These are phyloP conservation scores for Ctenodactylus gundi DNA, from an alignment of 2,113 vertebrate species.

Conservation along the genomic window DNA sequence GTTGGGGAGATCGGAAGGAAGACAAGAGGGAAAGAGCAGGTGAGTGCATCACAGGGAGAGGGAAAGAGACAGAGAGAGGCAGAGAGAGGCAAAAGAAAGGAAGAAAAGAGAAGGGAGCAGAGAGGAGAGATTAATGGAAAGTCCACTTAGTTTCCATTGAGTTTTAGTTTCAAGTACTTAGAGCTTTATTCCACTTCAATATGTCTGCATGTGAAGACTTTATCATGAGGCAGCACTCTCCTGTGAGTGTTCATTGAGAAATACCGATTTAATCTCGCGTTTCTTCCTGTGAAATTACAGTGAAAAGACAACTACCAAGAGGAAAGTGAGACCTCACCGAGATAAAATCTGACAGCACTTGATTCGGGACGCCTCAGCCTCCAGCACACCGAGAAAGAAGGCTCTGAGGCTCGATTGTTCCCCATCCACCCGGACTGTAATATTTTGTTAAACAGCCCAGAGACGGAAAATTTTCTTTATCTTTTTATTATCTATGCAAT, in stretches of 20 bases:
- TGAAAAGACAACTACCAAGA: neutral
- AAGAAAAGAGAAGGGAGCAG: neutral
- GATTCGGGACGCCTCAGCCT: neutral
- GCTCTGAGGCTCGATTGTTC: too few relatives aligned
- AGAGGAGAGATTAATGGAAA: neutral
- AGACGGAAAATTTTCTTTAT: neutral
- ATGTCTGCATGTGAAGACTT: neutral
- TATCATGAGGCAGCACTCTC: neutral
- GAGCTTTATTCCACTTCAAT: neutral
- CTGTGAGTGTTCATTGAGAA: neutral
- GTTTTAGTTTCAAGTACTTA: neutral
- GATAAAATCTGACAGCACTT: accelerated
- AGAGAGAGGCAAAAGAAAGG: too few relatives aligned
- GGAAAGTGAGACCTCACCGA: neutral
- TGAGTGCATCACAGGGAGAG: too few relatives aligned
- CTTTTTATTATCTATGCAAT: neutral
- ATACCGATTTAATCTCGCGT: neutral
- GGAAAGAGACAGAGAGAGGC: too few relatives aligned
- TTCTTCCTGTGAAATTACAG: neutral
- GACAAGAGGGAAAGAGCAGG: too few relatives aligned
- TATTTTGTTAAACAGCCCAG: neutral
- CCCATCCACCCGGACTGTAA: neutral
- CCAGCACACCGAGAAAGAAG: neutral
- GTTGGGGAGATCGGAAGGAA: too few relatives aligned
- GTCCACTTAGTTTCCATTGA: neutral